Base-by-base conservation (phyloP, 2,888 invertebrate genomes). In the Syritta pipiens region DNA sequence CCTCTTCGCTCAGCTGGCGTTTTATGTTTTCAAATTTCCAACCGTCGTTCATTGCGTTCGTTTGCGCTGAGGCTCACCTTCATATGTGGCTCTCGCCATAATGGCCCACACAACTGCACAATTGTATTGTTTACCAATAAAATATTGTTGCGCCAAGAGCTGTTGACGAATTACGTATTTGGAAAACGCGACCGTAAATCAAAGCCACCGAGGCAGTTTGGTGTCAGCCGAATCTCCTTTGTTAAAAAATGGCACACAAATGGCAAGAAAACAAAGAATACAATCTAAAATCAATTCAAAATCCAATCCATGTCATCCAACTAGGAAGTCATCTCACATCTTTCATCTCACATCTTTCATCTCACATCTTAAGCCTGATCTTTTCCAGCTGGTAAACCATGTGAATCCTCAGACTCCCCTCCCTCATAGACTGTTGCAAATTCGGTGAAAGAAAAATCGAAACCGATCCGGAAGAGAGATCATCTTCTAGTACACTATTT, bases 381-480 rank as follows among this genome's bases (percentile, higher is more conserved):
- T 32, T 51, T 51, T 20, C 12, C 42, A 59, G 28, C 59, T 74
- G 44, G 9, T 59, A 30, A 19, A 49, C 26, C 51, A 48, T 53
- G 60, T 53, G 53, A 28, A 62, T 53, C 40, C 20, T 17, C 32
- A 10, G 26, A 19, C 19, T 35, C 5, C 46, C 7, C 19, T 14
- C 20, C 12, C 22, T 40, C 42, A 1, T 4, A 12, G 5, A 5
- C 12, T 22, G 12, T 62, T 40, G 46, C 48, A 35, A 55, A 37
- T 53, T 46, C n/a, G n/a, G n/a, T 19, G 12, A 42, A 19, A 44
- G 10, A 37, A 48, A 46, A 57, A 48, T n/a, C n/a, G 59, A 51
- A 63, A 71, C 57, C 37, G 37, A 71, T 77, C 76, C 63, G 76
- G 76, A 77, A 77, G 76, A 77, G 63, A 77, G 71, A 77, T 71